Evolutionary conservation across 2,797 vertebrate species (phyloP), one percentile per base, ranked within the genome.

Genomic region (Percopsis omiscomaycus): DNA sequence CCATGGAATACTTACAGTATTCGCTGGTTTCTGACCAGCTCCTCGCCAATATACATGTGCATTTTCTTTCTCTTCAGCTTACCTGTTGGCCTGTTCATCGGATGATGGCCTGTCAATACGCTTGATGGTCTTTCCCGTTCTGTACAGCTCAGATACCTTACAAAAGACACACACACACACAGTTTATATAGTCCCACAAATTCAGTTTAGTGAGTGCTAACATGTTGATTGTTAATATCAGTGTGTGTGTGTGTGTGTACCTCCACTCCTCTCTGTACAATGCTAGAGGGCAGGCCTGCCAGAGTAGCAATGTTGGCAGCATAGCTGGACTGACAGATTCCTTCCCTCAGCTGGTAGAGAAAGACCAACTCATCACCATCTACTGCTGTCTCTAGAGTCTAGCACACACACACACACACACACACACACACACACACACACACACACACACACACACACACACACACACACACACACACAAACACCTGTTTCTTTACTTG

Each of bases 301-400:
- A 97, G 86, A n/a, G 92, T 89, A 42, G 97, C 97, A 0, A 98
- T 95, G 84, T 95, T 95, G 77, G 96, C 95, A 68, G 97, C 96
- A 2, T 96, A 94, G 82, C 95, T 98, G 70, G 95, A 92, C 2
- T 86, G 92, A 58, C 95, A 96, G 28, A 95, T 82, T 1, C 97
- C 97, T 71, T 95, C 92, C 68, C 94, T 96, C 78, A 99, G 86
- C 84, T 96, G 95, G 78, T 98, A 98, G 76, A 99, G 93, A 87
- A 98, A 98, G 76, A 98, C 91, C 82, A 99, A 79, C 68, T 98
- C 96, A 3, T 94, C 91, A 28, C 94, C 94, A 48, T 98, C 96
- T 78, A 96, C 89, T 54, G 95, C 94, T n/a, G 95, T 98, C 88
- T 98, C 97, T 74, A 99, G 90, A 45, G 93, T 97, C 95, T 96